Conservation (phyloP, 2,888 invertebrate genomes). For the Acrobeloides nanus region DNA sequence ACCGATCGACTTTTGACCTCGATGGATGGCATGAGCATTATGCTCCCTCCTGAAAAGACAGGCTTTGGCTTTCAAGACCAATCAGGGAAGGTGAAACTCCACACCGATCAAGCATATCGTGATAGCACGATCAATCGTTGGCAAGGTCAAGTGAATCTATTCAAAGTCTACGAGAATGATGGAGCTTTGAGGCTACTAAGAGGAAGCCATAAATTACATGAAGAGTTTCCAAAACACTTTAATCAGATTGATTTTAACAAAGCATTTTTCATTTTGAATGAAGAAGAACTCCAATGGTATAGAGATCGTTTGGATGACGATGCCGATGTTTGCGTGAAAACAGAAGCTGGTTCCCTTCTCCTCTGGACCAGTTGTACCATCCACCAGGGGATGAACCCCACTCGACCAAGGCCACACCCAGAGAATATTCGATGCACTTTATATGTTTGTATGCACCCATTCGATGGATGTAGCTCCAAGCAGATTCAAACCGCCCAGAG, state of each 20-base stretch:
- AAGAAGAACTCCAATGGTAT: constrained; percentile 3
- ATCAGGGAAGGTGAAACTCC: too few relatives aligned
- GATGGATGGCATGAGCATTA: too few relatives aligned
- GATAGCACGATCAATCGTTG: too few relatives aligned
- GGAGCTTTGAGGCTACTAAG: background rate
- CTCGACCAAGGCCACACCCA: too few relatives aligned
- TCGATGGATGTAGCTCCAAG: too few relatives aligned
- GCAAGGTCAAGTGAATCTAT: constrained; percentile 1
- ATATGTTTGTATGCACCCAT: too few relatives aligned
- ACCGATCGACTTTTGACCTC: background rate
- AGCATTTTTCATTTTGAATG: background rate
- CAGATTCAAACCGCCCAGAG: too few relatives aligned
- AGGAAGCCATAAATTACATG: background rate
- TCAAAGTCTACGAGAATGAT: background rate
- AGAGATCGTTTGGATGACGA: background rate
- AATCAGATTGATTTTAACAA: background rate
- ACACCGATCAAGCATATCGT: too few relatives aligned
- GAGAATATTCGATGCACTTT: too few relatives aligned
- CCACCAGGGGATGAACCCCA: background rate
- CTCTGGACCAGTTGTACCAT: background rate
- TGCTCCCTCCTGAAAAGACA: too few relatives aligned
- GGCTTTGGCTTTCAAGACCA: too few relatives aligned
- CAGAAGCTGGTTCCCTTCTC: background rate
- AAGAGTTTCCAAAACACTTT: too few relatives aligned
- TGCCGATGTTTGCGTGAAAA: background rate